Base-by-base conservation (phyloP, 2,888 invertebrate species). In the Harpalus rubripes region DNA sequence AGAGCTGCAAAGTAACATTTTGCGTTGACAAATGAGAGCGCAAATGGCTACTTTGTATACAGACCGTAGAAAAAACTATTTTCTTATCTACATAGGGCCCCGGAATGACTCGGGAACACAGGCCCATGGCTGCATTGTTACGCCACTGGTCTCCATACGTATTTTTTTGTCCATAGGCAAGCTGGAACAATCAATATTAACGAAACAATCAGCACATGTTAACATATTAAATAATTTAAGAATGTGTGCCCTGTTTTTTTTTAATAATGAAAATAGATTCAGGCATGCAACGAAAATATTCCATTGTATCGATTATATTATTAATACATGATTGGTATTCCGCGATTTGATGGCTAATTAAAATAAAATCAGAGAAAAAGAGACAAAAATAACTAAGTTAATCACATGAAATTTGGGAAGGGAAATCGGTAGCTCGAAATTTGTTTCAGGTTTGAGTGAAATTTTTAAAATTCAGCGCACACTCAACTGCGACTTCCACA, bases 401-500 rank as follows among this genome's bases (percentile, higher is more conserved):
- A 44, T 44, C 44, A 3, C 44, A 44, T 44, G 1, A 10, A 22
- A 12, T 63, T 15, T 63, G 0, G 63, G 22, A 63, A 63, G 15
- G 16, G 16, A 59, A 59, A 59, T 59, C 16, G 10, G 15, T 15
- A 59, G 18, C 59, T 15, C 15, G 59, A 15, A 32, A 59, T 16
- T 15, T 15, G 59, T 59, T 16, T 16, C 59, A 63, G 10, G 10
- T 63, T 26, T 15, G 16, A 5, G 18, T 16, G n/a, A 16, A 41
- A 44, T 72, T 44, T 72, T 72, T 15, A 72, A 72, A 72, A 72
- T 72, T 44, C 72, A 41, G 15, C 16, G 44, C 41, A 72, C 72
- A 72, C 15, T 16, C 15, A 10, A 16, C 44, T 41, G 10, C 22
- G 7, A n/a, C 44, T 44, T 15, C 16, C n/a, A 16, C 39, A 26